Conservation (phyloP, 2,797 vertebrate genomes). For the Paguma larvata region DNA sequence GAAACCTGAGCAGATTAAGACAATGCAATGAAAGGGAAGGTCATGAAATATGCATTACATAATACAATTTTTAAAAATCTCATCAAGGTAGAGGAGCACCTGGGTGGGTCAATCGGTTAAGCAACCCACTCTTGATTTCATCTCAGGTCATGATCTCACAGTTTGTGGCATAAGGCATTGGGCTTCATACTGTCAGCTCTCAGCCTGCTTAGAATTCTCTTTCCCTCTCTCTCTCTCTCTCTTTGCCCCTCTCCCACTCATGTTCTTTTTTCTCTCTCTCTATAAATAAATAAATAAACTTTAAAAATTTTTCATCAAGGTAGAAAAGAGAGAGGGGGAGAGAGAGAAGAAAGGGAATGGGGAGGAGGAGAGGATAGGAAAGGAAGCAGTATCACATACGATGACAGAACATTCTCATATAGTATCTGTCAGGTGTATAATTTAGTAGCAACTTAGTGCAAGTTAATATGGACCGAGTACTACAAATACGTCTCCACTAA, state of each 20-base stretch:
- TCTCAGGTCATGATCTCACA: too few species aligned
- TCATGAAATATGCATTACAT: not conserved
- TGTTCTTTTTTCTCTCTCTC: too few species aligned
- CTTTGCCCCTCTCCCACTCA: too few species aligned
- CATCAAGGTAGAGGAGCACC: not conserved
- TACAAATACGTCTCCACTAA: not conserved
- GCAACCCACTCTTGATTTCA: too few species aligned
- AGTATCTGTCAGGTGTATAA: not conserved
- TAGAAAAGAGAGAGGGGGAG: not conserved
- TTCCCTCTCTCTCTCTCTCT: too few species aligned
- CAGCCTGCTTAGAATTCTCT: too few species aligned
- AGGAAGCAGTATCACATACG: too few species aligned
- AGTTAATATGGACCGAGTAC: not conserved
- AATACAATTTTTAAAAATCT: not conserved
- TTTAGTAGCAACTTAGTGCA: not conserved
- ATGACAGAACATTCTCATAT: not conserved
- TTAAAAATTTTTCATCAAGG: not conserved
- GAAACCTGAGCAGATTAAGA: not conserved
- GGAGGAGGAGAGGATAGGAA: too few species aligned
- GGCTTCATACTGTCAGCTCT: too few species aligned
- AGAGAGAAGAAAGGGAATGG: not conserved
- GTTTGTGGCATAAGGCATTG: too few species aligned
- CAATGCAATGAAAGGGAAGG: not conserved
- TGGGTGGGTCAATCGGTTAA: too few species aligned
- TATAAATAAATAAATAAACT: not conserved